Conservation (phyloP, 2,113 vertebrate species). For the Hypanus sabinus region DNA sequence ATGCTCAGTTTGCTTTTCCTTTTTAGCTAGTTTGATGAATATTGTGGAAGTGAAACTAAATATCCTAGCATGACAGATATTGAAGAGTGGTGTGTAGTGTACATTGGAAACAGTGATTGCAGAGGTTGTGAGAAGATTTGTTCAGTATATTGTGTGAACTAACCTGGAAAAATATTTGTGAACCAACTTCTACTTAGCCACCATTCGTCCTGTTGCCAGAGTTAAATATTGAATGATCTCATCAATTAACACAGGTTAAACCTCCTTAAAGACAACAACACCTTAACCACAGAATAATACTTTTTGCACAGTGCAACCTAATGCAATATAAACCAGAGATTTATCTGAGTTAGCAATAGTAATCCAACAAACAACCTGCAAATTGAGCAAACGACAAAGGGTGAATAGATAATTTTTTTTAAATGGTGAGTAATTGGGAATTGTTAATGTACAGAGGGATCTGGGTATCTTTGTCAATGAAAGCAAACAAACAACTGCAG, state of each 20-base stretch:
- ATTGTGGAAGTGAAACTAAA: background rate
- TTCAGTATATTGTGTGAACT: background rate
- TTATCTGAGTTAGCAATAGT: background rate
- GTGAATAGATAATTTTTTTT: too few species aligned
- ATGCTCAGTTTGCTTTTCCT: too few species aligned
- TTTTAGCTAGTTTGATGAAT: background rate
- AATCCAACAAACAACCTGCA: background rate
- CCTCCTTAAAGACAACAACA: background rate
- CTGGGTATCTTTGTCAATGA: too few species aligned
- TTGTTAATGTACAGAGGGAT: too few species aligned
- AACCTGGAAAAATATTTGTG: background rate
- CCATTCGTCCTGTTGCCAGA: background rate
- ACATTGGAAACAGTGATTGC: background rate
- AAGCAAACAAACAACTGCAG: too few species aligned
- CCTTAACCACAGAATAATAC: background rate
- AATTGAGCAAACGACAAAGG: background rate
- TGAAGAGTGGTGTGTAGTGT: background rate
- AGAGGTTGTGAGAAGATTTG: background rate
- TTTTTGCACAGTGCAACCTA: background rate
- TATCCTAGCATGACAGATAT: background rate
- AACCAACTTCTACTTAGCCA: background rate
- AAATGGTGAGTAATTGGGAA: too few species aligned
- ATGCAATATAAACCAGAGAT: background rate
- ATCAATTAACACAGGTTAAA: background rate
- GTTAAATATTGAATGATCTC: background rate